Evolutionary conservation across 2,113 vertebrate species (phyloP).

Genomic region (Anser cygnoides): DNA sequence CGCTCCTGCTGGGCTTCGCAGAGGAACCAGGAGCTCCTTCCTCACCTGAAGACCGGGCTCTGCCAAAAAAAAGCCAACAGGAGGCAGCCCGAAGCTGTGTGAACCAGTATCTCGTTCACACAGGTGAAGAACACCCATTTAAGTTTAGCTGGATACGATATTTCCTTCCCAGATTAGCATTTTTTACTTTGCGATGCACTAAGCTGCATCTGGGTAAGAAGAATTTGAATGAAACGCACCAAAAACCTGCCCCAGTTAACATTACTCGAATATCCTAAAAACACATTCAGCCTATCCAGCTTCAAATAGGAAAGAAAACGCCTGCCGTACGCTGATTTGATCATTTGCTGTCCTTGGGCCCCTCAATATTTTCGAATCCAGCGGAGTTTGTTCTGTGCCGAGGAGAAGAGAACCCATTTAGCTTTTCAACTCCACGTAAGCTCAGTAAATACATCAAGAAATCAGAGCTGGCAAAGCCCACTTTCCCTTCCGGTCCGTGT

Average conservation of each 20-base stretch:
- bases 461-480: background rate
- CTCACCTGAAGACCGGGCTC: background rate
- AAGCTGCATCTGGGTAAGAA: background rate
- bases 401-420: slow-evolving; percentile 14
- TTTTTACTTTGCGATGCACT: background rate
- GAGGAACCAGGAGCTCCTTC: background rate
- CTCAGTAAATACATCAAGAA: background rate
- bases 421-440: background rate
- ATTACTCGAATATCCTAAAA: background rate
- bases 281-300: background rate
- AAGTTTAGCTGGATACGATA: background rate
- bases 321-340: background rate
- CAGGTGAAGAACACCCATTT: background rate
- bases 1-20: background rate
- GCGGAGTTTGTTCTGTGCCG: background rate
- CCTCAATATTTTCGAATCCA: background rate
- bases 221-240: background rate
- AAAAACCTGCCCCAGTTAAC: background rate
- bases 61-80: background rate
- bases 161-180: background rate
- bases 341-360: background rate
- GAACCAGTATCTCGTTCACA: background rate
- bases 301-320: background rate
- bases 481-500: background rate
- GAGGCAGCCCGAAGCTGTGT: background rate